Conservation (phyloP, 2,797 vertebrate species). For the Phyllotis vaccarum region DNA sequence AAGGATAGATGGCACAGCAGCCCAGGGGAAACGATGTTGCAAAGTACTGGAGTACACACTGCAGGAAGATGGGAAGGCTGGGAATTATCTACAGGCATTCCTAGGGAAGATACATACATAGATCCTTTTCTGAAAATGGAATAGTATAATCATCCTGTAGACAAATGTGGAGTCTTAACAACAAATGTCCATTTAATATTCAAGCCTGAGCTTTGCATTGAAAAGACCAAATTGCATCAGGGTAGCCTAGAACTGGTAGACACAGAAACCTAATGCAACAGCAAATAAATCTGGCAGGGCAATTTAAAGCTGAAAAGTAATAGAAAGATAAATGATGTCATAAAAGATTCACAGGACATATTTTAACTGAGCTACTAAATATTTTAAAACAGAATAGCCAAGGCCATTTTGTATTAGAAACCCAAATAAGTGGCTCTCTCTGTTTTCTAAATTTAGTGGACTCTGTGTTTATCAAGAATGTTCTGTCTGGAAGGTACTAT, state of each 20-base stretch:
- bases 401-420: slow-evolving; percentile 82
- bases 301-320: slow-evolving; percentile 84
- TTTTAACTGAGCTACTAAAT: slow-evolving; percentile 82
- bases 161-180: slow-evolving; percentile 85
- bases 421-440: slow-evolving; percentile 81
- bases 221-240: slow-evolving; percentile 85
- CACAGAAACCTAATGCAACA: slow-evolving; percentile 84
- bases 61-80: neutral
- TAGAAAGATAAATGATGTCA: slow-evolving; percentile 83
- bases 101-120: slow-evolving; percentile 83
- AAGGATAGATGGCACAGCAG: neutral
- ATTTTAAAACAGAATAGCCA: slow-evolving; percentile 84
- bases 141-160: slow-evolving; percentile 83
- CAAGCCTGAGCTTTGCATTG: slow-evolving; percentile 80
- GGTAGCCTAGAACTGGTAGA: slow-evolving; percentile 83
- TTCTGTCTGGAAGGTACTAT: slow-evolving; percentile 53
- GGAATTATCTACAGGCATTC: slow-evolving; percentile 78
- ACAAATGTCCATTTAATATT: slow-evolving; percentile 86
- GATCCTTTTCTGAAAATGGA: slow-evolving; percentile 83
- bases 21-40: slow-evolving; percentile 4
- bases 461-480: slow-evolving; percentile 72
- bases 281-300: slow-evolving; percentile 86
- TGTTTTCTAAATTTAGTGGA: slow-evolving; percentile 77
- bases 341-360: slow-evolving; percentile 84
- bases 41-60: neutral